Base-by-base conservation (phyloP, 2,888 invertebrate genomes). In the Ormia ochracea region DNA sequence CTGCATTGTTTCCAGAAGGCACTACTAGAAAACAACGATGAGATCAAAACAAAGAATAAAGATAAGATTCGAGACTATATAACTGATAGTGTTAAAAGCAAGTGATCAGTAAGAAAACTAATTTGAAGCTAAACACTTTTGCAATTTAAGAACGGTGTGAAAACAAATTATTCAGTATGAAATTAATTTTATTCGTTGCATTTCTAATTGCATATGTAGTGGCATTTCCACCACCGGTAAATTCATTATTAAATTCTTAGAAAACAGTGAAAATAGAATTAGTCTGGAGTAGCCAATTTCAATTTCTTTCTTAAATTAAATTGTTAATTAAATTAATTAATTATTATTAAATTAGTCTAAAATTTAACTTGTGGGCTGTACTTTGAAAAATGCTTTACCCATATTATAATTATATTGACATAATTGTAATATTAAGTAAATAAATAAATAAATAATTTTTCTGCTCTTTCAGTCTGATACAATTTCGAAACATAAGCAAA, bases 61-160 rank as follows among this genome's bases (percentile, higher is more conserved):
- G 79, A 80, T 80, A 80, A 80, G 69, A 70, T 58, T 26, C n/a
- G n/a, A 33, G 36, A 36, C 45, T 80, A 80, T 80, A 80, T 61
- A 79, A 68, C 41, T 31, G 31, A 38, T 26, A 4, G 7, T 4
- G 3, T 5, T 21, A 1, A 5, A n/a, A 2, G n/a, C 12, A 10
- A 38, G 66, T 9, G 26, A 66, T 72, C 61, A 81, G 78, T 81
- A 65, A 59, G 36, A 43, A 31, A 70, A 75, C 69, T 68, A 69
- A 81, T 54, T 41, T 56, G 31, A 63, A 73, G 68, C 52, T 43
- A 78, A 38, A 33, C 28, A 59, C 2, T 14, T 50, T 33, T n/a
- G 14, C 23, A 61, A 38, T 19, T 6, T 10, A 31, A 52, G 19
- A 43, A 9, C 3, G n/a, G n/a, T 17, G 0, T n/a, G 4, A 31